Conservation (phyloP, 2,888 invertebrate species). For the Watsonalla cultraria region DNA sequence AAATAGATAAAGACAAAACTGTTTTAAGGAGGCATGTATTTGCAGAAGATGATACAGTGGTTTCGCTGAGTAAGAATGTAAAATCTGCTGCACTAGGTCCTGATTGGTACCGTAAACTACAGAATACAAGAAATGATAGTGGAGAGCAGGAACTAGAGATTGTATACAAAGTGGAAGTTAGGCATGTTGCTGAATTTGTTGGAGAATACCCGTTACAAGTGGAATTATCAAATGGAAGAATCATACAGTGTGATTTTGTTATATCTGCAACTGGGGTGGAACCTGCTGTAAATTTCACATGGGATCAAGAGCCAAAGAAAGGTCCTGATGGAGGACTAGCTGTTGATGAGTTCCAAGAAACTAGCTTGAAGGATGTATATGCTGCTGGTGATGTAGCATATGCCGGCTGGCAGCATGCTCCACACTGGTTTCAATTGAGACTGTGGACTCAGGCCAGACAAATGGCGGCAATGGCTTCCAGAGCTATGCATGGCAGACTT, state of each 20-base stretch:
- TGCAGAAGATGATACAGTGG: constrained; percentile 72
- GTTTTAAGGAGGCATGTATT: constrained; percentile 83
- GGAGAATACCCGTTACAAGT: constrained; percentile 84
- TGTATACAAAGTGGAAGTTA: constrained; percentile 80
- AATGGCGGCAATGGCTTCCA: constrained; percentile 97
- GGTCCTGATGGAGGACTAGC: constrained; percentile 88
- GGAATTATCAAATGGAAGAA: constrained; percentile 84
- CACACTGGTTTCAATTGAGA: constrained; percentile 96
- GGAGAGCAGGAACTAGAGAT: constrained; percentile 76
- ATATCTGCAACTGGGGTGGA: constrained; percentile 97
- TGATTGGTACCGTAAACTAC: constrained; percentile 92
- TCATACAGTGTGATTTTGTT: constrained; percentile 90
- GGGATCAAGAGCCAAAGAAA: constrained; percentile 70
- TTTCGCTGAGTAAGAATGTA: constrained; percentile 59
- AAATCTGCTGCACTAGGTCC: constrained; percentile 96
- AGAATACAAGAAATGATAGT: constrained; percentile 74
- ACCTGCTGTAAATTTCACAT: constrained; percentile 80
- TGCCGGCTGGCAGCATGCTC: constrained; percentile 86
- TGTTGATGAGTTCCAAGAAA: constrained; percentile 92
- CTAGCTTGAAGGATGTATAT: constrained; percentile 87
- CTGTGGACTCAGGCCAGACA: constrained; percentile 99
- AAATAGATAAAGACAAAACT: constrained; percentile 31
- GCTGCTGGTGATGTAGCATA: constrained; percentile 97
- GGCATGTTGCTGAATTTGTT: constrained; percentile 51
- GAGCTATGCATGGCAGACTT: constrained; percentile 86